Evolutionary conservation across 1,140 invertebrate species (phyloP).

Genomic region (Drosophila orosa): DNA sequence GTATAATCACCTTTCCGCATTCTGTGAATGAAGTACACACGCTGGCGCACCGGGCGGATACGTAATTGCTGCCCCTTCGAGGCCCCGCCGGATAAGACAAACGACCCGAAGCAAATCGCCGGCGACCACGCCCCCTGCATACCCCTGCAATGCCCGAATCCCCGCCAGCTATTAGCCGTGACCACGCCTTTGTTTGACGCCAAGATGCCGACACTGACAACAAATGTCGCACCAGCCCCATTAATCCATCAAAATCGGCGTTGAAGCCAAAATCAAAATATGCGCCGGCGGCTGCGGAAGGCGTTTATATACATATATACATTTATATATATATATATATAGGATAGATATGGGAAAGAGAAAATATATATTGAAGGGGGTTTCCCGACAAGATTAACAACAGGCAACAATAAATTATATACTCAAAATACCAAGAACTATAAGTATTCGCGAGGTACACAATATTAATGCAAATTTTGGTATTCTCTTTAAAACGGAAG

Average conservation of each 20-base stretch:
- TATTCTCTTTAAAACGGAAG: conserved; percentile 13
- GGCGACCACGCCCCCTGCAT: conserved; percentile 24
- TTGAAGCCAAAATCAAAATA: conserved; percentile 61
- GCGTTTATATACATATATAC: neutral
- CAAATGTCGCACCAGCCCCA: conserved; percentile 42
- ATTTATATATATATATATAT: conserved; percentile 2
- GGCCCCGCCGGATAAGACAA: conserved; percentile 55
- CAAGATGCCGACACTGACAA: conserved; percentile 56
- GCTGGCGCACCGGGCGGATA: conserved; percentile 37
- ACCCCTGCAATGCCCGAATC: neutral
- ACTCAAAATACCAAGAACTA: conserved; percentile 4
- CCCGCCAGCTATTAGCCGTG: conserved; percentile 7
- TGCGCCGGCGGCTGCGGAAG: conserved; percentile 21
- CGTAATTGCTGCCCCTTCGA: conserved; percentile 36
- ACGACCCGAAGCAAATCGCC: conserved; percentile 63
- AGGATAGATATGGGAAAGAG: neutral
- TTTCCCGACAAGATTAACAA: neutral
- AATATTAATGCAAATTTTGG: conserved; percentile 4
- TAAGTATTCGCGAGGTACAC: neutral
- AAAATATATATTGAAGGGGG: neutral
- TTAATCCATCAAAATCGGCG: conserved; percentile 72
- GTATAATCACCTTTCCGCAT: conserved; percentile 80
- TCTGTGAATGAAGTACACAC: conserved; percentile 53
- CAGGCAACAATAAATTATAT: neutral
- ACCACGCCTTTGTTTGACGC: conserved; percentile 61